These are phyloP conservation scores for Polyommatus iphigenia DNA, from an alignment of 2,888 invertebrate species.

Conservation along the genomic window DNA sequence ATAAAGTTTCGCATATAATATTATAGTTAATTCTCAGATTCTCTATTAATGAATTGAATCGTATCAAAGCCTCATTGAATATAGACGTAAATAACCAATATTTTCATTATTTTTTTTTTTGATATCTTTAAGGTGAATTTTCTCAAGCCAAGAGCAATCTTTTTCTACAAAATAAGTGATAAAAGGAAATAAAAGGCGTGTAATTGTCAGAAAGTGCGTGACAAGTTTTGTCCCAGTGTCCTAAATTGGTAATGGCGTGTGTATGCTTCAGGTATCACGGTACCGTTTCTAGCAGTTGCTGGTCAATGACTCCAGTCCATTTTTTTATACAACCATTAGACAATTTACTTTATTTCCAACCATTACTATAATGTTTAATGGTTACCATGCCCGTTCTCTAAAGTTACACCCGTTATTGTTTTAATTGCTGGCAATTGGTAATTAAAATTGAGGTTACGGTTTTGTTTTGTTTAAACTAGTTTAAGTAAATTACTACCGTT, in stretches of 20 bases:
- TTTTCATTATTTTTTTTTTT: no score
- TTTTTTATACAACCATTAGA: neutral
- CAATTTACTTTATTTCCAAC: neutral
- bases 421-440: constrained; percentile 14
- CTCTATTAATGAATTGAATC: neutral
- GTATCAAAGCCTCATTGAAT: neutral
- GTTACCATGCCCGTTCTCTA: constrained; percentile 6
- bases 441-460: constrained; percentile 21
- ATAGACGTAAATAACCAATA: no score
- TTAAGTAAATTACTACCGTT: constrained; percentile 4
- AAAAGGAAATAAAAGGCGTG: constrained; percentile 21
- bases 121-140: neutral
- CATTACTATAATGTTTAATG: neutral
- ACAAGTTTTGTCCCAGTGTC: constrained; percentile 46
- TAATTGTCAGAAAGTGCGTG: constrained; percentile 36
- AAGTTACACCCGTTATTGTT: neutral
- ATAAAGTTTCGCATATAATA: no score
- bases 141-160: neutral
- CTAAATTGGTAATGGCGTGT: constrained; percentile 53
- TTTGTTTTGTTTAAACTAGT: constrained; percentile 10
- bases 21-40: no score
- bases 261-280: constrained; percentile 55
- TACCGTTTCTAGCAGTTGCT: constrained; percentile 46
- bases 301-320: constrained; percentile 25
- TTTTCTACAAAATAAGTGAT: neutral